Conservation (phyloP, 2,113 vertebrate genomes). For the Lucifuga dentata region DNA sequence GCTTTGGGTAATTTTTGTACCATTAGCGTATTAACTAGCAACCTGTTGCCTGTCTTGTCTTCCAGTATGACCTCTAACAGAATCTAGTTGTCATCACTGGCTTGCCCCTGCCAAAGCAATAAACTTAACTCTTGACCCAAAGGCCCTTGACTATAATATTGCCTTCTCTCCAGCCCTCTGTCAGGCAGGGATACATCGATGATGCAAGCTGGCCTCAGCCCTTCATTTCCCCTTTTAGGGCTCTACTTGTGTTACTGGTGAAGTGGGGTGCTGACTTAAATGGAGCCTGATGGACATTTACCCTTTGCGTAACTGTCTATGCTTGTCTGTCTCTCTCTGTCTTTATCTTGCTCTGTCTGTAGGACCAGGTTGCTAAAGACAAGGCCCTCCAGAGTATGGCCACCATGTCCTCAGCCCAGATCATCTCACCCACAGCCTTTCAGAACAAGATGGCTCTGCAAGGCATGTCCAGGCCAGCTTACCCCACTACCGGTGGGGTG, state of each 20-base stretch:
- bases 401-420: conserved; percentile 96
- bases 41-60: conserved; percentile 41
- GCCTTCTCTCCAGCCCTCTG: conserved; percentile 55
- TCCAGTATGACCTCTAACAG: conserved; percentile 74
- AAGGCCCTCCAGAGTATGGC: conserved; percentile 98
- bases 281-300: conserved; percentile 39
- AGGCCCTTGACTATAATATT: conserved; percentile 75
- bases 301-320: conserved; percentile 42
- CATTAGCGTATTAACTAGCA: conserved; percentile 39
- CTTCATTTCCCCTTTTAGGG: conserved; percentile 68
- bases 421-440: conserved; percentile 93
- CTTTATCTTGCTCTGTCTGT: conserved; percentile 34
- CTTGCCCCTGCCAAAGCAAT: conserved; percentile 75
- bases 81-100: conserved; percentile 76
- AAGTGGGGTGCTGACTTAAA: conserved; percentile 47
- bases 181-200: conserved; percentile 56
- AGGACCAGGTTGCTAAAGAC: conserved; percentile 98
- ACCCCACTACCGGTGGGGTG: conserved; percentile 90
- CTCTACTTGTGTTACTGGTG: conserved; percentile 37
- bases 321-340: conserved; percentile 54
- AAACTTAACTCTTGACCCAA: conserved; percentile 79
- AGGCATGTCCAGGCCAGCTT: conserved; percentile 87
- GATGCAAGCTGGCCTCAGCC: conserved; percentile 65
- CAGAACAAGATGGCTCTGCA: conserved; percentile 94
- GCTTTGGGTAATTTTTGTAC: conserved; percentile 3